A percentile compares a stretch with the other conserved stretches of the same genome.
Conservation (phyloP, 1,140 invertebrate species). For the Magallana angulata region DNA sequence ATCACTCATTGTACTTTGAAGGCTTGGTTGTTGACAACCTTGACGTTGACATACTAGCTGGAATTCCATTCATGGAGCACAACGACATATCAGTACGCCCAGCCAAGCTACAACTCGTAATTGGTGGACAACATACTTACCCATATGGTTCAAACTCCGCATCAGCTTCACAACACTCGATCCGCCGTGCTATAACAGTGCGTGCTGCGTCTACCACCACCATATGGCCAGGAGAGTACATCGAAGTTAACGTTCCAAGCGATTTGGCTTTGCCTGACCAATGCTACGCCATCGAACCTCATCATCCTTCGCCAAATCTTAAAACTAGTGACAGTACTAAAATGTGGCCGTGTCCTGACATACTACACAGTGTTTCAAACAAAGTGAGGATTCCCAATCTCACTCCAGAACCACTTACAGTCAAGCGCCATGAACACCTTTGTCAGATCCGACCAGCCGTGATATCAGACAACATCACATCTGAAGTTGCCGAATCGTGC, state of each 20-base stretch:
- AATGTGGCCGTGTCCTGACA: slow-evolving; percentile 37
- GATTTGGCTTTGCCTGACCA: no score
- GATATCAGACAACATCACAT: no score
- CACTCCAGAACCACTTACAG: slow-evolving; percentile 27
- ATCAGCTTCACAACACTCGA: background rate
- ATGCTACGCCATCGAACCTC: no score
- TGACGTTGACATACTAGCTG: slow-evolving; percentile 50
- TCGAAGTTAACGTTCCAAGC: no score
- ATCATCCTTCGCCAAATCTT: background rate
- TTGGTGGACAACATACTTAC: slow-evolving; percentile 8
- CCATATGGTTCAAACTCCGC: background rate
- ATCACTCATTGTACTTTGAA: slow-evolving; percentile 43
- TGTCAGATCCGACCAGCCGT: slow-evolving; percentile 14
- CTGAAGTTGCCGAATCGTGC: background rate
- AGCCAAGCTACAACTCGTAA: slow-evolving; percentile 19
- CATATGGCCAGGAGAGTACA: no score
- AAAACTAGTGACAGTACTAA: background rate
- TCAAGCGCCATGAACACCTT: slow-evolving; percentile 59
- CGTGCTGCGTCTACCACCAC: no score
- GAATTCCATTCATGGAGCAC: slow-evolving; percentile 54
- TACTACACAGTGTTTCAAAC: slow-evolving; percentile 47
- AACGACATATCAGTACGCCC: slow-evolving; percentile 37
- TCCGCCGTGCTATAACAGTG: slow-evolving; percentile 40
- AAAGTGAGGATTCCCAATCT: slow-evolving; percentile 58
- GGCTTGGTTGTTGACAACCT: slow-evolving; percentile 54